Conservation (phyloP, 2,113 vertebrate species). For the Pardalotus punctatus region DNA sequence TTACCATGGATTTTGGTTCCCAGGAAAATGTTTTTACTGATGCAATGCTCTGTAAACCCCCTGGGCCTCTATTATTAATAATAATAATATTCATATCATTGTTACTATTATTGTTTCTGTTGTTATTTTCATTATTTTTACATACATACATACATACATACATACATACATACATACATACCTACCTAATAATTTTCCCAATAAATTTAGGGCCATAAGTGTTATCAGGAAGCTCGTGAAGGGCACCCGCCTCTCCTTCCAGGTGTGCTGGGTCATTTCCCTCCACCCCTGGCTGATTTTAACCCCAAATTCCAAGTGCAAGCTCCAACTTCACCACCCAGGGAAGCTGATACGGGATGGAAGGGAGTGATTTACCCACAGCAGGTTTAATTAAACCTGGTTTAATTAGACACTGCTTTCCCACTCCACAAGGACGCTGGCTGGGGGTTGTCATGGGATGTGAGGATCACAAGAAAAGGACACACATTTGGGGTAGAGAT, state of each 20-base stretch:
- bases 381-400: not conserved
- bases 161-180: too few species aligned
- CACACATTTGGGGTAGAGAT: rapidly evolving
- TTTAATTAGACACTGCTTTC: not conserved
- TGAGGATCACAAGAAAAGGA: too few species aligned
- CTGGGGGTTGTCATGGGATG: not conserved
- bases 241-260: not conserved
- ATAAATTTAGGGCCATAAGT: not conserved
- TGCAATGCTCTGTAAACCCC: not conserved
- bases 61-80: not conserved
- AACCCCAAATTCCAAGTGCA: not conserved
- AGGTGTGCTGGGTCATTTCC: rapidly evolving
- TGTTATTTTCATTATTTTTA: not conserved
- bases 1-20: not conserved
- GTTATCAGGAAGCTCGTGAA: rapidly evolving
- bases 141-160: too few species aligned
- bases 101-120: not conserved
- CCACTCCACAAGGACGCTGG: not conserved
- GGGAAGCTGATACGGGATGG: rapidly evolving
- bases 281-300: not conserved
- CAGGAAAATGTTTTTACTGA: not conserved
- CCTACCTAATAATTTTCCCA: not conserved
- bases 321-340: not conserved
- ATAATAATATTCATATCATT: not conserved
- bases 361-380: rapidly evolving